phyloP scores from a whole-genome alignment of 2,888 invertebrate species.

The Tiliacea citrago region DNA sequence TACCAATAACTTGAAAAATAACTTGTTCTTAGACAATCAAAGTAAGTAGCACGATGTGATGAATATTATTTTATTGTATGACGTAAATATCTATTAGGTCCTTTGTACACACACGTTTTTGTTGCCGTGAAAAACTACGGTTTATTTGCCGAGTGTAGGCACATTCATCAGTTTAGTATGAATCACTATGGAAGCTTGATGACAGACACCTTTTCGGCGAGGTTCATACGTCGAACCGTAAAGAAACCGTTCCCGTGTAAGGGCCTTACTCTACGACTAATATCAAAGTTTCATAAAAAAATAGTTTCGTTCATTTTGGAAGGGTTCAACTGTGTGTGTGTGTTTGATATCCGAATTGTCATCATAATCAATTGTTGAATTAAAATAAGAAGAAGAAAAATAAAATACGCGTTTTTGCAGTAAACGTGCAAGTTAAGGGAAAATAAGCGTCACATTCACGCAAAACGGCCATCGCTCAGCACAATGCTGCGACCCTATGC shows the following conservation, averaged over 20 bases:
- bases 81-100: background rate
- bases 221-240: too few species aligned
- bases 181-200: too few species aligned
- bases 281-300: background rate
- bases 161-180: background rate
- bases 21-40: constrained; percentile 4
- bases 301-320: background rate
- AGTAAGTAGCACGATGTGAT: background rate
- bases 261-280: background rate
- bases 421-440: too few species aligned
- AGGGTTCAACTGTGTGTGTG: background rate
- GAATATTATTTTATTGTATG: background rate
- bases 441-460: too few species aligned
- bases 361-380: background rate
- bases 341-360: background rate
- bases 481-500: too few species aligned
- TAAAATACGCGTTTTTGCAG: too few species aligned
- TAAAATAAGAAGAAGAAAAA: too few species aligned
- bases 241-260: too few species aligned
- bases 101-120: too few species aligned
- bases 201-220: background rate
- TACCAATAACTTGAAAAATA: background rate
- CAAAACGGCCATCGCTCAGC: too few species aligned
- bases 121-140: too few species aligned
- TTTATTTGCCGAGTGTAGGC: too few species aligned